Evolutionary conservation across 2,113 vertebrate genomes (phyloP).

Genomic region (Labrus mixtus): DNA sequence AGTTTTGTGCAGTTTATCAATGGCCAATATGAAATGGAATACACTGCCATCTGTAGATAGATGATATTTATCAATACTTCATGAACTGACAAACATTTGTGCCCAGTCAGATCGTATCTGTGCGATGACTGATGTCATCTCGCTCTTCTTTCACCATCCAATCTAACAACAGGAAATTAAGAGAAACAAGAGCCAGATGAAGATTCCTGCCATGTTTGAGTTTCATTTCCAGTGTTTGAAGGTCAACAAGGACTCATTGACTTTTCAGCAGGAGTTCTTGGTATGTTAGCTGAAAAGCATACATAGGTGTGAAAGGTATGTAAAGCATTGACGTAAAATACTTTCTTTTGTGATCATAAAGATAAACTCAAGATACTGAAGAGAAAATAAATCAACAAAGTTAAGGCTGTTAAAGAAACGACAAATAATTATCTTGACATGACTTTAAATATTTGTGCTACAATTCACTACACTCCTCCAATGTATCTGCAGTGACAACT

Average conservation of each 20-base stretch:
- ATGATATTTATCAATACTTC: constrained; percentile 63
- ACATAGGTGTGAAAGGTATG: constrained; percentile 3
- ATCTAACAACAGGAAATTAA: constrained; percentile 66
- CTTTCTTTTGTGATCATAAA: constrained; percentile 13
- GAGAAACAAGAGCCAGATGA: constrained; percentile 48
- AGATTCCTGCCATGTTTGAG: constrained; percentile 31
- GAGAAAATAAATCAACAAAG: constrained; percentile 11
- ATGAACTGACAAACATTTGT: constrained; percentile 57
- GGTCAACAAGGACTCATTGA: constrained; percentile 36
- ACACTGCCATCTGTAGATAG: constrained; percentile 24
- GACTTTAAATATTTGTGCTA: no score
- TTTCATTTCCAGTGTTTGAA: constrained; percentile 38
- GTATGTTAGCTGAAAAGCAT: background rate
- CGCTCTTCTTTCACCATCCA: constrained; percentile 44
- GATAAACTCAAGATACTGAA: background rate
- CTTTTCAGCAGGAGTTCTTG: constrained; percentile 13
- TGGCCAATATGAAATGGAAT: constrained; percentile 50
- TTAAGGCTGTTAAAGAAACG: constrained; percentile 32
- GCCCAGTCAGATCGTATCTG: constrained; percentile 45
- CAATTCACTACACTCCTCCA: background rate
- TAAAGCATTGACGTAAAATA: background rate
- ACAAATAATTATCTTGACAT: background rate
- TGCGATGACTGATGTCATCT: constrained; percentile 43
- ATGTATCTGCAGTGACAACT: constrained; percentile 19
- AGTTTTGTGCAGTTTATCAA: constrained; percentile 48